phyloP scores from a whole-genome alignment of 2,113 vertebrate species.

The Panthera uncia region DNA sequence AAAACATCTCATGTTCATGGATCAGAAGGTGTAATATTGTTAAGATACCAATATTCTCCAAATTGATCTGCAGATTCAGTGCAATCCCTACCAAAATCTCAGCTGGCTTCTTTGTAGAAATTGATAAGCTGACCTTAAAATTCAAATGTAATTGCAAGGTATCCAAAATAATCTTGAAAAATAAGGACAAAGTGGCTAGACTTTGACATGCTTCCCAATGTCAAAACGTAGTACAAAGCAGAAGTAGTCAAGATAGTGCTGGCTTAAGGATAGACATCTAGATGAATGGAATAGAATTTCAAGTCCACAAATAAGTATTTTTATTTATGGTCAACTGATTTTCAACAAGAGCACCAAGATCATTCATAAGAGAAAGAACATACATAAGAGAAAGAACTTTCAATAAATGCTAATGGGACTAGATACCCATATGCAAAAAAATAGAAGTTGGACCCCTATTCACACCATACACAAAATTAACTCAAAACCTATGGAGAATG shows the following conservation, averaged over 20 bases:
- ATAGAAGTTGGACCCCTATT: background rate
- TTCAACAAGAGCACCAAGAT: background rate
- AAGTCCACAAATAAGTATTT: background rate
- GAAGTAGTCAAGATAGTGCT: background rate
- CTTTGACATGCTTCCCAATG: background rate
- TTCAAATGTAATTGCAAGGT: background rate
- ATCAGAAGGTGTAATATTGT: background rate
- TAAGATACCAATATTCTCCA: background rate
- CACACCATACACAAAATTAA: background rate
- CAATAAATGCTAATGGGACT: background rate
- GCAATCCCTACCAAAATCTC: background rate
- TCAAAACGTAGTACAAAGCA: background rate
- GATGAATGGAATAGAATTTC: background rate
- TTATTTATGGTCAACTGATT: background rate
- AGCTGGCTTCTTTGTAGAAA: background rate
- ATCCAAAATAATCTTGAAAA: conserved; percentile 7
- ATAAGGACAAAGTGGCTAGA: background rate
- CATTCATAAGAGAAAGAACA: background rate
- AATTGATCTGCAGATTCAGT: background rate
- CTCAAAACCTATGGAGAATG: background rate
- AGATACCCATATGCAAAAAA: background rate
- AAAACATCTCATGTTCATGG: background rate
- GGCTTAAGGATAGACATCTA: background rate
- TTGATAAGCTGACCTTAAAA: background rate
- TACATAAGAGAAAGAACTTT: background rate